Percentiles rank a stretch among this genome's conserved stretches.
These are phyloP conservation scores for Mesochorus sp. DNA, from an alignment of 2,888 invertebrate species.

Conservation along the genomic window DNA sequence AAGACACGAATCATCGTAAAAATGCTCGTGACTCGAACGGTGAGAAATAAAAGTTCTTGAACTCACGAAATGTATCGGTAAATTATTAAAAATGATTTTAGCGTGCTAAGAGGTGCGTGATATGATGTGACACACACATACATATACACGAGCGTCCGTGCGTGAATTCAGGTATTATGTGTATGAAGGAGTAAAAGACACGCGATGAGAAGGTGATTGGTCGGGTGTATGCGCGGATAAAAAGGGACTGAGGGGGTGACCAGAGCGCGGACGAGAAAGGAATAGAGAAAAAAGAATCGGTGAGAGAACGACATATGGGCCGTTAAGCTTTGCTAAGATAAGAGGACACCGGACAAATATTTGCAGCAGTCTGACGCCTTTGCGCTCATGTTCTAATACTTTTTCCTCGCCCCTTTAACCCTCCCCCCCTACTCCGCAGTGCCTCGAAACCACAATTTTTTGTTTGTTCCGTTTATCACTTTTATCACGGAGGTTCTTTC, in stretches of 20 bases:
- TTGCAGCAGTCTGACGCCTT: constrained; percentile 73
- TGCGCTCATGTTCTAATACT: constrained; percentile 55
- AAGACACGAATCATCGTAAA: constrained; percentile 11
- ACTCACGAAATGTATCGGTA: constrained; percentile 51
- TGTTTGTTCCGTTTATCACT: constrained; percentile 23
- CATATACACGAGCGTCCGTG: no score
- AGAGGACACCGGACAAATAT: constrained; percentile 75
- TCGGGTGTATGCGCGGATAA: constrained; percentile 49
- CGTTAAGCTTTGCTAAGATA: constrained; percentile 76
- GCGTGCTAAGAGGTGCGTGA: constrained; percentile 17
- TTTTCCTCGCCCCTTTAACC: not conserved
- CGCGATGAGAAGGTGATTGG: constrained; percentile 42
- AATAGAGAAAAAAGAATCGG: constrained; percentile 63
- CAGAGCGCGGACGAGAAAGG: constrained; percentile 4
- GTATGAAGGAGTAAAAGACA: constrained; percentile 14
- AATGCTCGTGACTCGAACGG: constrained; percentile 3
- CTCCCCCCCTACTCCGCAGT: not conserved
- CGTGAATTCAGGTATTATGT: no score
- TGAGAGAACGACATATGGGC: constrained; percentile 76
- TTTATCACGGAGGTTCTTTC: constrained; percentile 43
- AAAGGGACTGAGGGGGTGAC: constrained; percentile 39
- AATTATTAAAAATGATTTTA: constrained; percentile 43
- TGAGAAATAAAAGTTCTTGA: constrained; percentile 29
- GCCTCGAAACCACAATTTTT: constrained; percentile 27
- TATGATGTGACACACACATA: constrained; percentile 7